Conservation (phyloP, 2,888 invertebrate species). For the Drosophila dives region DNA sequence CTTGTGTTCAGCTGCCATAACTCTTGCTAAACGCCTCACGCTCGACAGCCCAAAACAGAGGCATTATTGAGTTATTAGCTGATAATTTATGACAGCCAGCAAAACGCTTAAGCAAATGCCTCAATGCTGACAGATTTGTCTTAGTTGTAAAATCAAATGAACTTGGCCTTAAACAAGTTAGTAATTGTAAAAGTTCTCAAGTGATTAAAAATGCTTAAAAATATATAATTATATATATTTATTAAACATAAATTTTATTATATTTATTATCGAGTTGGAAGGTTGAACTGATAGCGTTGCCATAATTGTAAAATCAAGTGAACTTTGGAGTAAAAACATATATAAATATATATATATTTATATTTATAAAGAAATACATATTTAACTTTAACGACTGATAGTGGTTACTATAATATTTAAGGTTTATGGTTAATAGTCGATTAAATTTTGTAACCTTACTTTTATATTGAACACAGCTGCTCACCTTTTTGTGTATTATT, state of each 20-base stretch:
- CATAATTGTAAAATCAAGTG: background rate
- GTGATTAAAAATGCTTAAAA: background rate
- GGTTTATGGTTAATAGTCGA: background rate
- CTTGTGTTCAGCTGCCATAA: constrained; percentile 39
- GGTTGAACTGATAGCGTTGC: background rate
- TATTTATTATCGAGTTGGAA: background rate
- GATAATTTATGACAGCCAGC: constrained; percentile 59
- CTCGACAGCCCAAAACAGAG: constrained; percentile 44
- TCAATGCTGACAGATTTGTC: constrained; percentile 6
- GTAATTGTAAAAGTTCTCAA: background rate
- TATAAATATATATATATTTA: background rate
- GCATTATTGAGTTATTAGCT: constrained; percentile 62
- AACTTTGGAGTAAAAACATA: background rate
- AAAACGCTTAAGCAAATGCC: constrained; percentile 42
- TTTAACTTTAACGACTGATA: background rate
- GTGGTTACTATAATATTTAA: background rate
- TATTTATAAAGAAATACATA: background rate
- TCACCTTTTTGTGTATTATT: background rate
- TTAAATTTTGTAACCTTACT: background rate
- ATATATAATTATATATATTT: background rate
- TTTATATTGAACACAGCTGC: background rate
- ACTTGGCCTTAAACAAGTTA: background rate
- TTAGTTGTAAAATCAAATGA: background rate
- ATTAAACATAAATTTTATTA: background rate
- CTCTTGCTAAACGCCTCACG: constrained; percentile 54